These are phyloP conservation scores for Drosophila heteroneura DNA, from an alignment of 2,888 invertebrate genomes.

Conservation along the genomic window DNA sequence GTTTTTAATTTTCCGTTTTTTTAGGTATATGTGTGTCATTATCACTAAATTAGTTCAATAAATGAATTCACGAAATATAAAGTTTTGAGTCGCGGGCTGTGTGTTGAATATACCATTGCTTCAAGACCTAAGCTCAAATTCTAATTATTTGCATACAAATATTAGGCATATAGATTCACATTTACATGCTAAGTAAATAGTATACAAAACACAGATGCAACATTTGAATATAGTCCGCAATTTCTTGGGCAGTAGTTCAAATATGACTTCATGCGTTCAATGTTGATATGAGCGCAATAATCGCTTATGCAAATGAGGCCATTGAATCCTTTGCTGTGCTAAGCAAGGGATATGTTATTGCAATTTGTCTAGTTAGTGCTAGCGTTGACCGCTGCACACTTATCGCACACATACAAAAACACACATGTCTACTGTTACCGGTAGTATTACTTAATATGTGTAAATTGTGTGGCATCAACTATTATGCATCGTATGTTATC, in stretches of 20 bases:
- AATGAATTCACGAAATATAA: neutral
- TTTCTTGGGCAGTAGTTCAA: slow-evolving; percentile 20
- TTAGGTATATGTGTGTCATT: neutral
- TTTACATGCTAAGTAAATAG: slow-evolving; percentile 23
- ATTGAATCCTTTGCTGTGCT: slow-evolving; percentile 41
- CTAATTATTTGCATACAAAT: slow-evolving; percentile 8
- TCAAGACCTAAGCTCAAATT: neutral
- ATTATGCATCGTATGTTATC: slow-evolving; percentile 78
- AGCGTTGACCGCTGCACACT: slow-evolving; percentile 51
- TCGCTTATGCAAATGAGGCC: slow-evolving; percentile 55
- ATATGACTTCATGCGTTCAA: slow-evolving; percentile 31
- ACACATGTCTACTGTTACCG: slow-evolving; percentile 50
- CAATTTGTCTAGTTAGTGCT: slow-evolving; percentile 69
- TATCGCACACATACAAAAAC: slow-evolving; percentile 32
- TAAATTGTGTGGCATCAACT: slow-evolving; percentile 82
- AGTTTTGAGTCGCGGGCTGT: neutral
- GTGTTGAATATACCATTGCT: neutral
- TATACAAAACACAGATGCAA: neutral
- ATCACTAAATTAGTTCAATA: neutral
- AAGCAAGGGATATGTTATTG: slow-evolving; percentile 60
- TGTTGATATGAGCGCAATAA: slow-evolving; percentile 34
- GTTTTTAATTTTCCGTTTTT: neutral
- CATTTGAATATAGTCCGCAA: slow-evolving; percentile 10
- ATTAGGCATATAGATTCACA: slow-evolving; percentile 4
- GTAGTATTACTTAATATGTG: slow-evolving; percentile 80